These are phyloP conservation scores for Sycophila texana DNA, from an alignment of 2,888 invertebrate species.

Conservation along the genomic window DNA sequence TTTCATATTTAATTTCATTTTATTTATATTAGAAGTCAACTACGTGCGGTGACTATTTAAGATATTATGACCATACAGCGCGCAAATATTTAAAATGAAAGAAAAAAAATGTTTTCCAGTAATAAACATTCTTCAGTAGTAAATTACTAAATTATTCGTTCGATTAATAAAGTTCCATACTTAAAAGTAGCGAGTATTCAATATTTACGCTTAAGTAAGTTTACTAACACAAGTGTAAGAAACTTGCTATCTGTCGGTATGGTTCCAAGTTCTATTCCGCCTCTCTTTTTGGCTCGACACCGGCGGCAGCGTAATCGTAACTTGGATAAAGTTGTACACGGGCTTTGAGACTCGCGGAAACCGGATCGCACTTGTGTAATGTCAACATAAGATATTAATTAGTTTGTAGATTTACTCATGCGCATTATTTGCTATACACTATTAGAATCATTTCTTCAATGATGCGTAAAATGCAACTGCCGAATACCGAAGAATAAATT, in stretches of 20 bases:
- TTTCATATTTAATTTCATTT: too few species aligned
- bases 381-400: slow-evolving; percentile 73
- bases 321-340: slow-evolving; percentile 48
- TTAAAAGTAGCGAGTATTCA: slow-evolving; percentile 15
- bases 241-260: slow-evolving; percentile 33
- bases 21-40: too few species aligned
- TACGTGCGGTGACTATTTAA: too few species aligned
- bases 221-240: background rate
- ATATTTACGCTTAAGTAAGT: slow-evolving; percentile 44
- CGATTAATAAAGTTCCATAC: slow-evolving; percentile 13
- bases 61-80: too few species aligned
- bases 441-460: slow-evolving; percentile 15
- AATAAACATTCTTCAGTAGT: background rate
- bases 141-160: slow-evolving; percentile 3
- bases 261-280: slow-evolving; percentile 41
- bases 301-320: slow-evolving; percentile 49
- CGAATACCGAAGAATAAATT: too few species aligned
- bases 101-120: background rate
- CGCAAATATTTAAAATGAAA: too few species aligned
- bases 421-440: slow-evolving; percentile 42
- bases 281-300: slow-evolving; percentile 30
- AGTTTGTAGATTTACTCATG: slow-evolving; percentile 57
- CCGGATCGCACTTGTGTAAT: slow-evolving; percentile 59
- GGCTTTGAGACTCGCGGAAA: slow-evolving; percentile 34
- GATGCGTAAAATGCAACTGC: background rate